Evolutionary conservation across 2,797 vertebrate genomes (phyloP).

Genomic region (Natrix natrix): DNA sequence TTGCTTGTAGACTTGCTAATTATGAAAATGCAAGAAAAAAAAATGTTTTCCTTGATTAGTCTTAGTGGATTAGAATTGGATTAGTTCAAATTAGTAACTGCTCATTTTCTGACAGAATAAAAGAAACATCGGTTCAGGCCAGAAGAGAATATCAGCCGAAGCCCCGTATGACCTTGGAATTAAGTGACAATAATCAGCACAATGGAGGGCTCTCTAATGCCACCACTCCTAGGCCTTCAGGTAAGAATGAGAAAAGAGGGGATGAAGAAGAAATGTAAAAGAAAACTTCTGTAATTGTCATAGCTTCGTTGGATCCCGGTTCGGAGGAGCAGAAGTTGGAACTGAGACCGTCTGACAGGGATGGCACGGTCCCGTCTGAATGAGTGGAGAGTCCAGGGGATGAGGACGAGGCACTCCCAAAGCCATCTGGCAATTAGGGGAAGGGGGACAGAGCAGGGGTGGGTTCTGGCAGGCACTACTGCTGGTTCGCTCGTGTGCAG

Average conservation of each 20-base stretch:
- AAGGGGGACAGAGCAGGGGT: neutral
- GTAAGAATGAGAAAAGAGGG: conserved; percentile 68
- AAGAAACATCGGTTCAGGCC: conserved; percentile 83
- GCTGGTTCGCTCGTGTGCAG: too few species aligned
- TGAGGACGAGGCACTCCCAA: neutral
- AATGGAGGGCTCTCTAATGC: conserved; percentile 88
- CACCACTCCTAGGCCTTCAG: conserved; percentile 87
- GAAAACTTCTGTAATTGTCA: neutral
- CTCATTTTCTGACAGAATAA: conserved; percentile 80
- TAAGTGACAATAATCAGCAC: conserved; percentile 84
- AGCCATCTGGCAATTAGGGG: neutral
- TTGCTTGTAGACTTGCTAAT: neutral
- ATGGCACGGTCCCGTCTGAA: neutral
- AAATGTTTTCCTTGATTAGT: neutral
- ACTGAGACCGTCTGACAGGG: neutral
- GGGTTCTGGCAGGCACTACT: too few species aligned
- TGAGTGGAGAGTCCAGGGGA: neutral
- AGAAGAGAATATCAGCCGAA: conserved; percentile 88
- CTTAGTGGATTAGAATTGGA: neutral
- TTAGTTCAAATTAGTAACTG: neutral
- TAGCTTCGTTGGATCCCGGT: neutral
- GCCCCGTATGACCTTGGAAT: conserved; percentile 89
- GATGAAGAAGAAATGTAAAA: neutral
- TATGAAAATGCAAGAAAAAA: neutral
- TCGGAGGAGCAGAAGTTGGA: neutral